Evolutionary conservation across 1,140 invertebrate species (phyloP).

Genomic region (Cydia fagiglandana): DNA sequence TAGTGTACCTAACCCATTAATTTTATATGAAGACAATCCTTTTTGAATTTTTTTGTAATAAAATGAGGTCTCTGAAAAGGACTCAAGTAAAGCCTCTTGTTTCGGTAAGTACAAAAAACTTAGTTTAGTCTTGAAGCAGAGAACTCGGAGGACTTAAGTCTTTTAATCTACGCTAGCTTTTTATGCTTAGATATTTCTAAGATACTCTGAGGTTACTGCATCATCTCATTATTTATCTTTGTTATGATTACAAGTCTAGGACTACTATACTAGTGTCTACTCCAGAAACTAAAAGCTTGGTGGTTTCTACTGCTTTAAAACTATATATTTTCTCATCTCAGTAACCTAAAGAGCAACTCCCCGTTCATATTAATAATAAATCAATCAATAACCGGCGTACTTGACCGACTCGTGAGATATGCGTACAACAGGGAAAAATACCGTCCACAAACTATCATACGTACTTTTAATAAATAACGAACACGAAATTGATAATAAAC

Average conservation of each 20-base stretch:
- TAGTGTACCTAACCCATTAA: too few species aligned
- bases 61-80: too few species aligned
- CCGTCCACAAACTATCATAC: not conserved
- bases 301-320: not conserved
- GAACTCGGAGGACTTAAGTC: too few species aligned
- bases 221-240: not conserved
- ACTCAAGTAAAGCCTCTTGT: too few species aligned
- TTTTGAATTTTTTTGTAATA: too few species aligned
- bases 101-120: too few species aligned
- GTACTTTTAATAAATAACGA: not conserved
- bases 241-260: not conserved
- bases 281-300: not conserved
- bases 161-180: too few species aligned
- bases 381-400: conserved; percentile 25
- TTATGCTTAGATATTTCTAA: too few species aligned
- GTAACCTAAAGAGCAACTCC: conserved; percentile 14
- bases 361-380: not conserved
- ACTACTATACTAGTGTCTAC: not conserved
- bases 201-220: too few species aligned
- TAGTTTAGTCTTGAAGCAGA: too few species aligned
- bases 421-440: too few species aligned
- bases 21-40: too few species aligned
- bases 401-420: not conserved
- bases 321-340: not conserved
- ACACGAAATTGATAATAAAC: not conserved